Evolutionary conservation across 2,113 vertebrate genomes (phyloP), one percentile per base, ranked within the genome.

Genomic region (Hippocampus zosterae): DNA sequence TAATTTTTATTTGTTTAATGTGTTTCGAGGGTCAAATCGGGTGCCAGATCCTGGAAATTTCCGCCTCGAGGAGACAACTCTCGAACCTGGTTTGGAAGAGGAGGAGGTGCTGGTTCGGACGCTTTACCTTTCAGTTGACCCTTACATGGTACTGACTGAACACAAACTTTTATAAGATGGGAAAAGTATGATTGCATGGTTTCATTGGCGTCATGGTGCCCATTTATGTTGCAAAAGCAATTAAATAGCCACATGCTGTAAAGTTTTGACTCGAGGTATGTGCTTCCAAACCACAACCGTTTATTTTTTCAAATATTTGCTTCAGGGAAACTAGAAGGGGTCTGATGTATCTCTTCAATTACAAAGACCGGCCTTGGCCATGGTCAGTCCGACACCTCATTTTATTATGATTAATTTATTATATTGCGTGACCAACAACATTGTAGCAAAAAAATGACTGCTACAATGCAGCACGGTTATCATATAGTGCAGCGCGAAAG

Each of bases 61-160:
- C 82, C 87, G 81, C 8, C 61, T 94, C 57, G 95, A 97, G 70
- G 90, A 94, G 71, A 78, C 74, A n/a, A 88, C 59, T 44, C 81
- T 97, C 65, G 42, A 85, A 19, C 84, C 90, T 63, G 89, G 76
- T 0, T 71, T 96, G 67, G 82, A 80, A 33, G 89, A 83, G 0
- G 96, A 94, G 57, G 92, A 98, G 68, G 93, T 95, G 29, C 81
- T 87, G 61, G 92, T 94, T 72, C 90, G 88, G 87, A 97, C 96
- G 9, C 86, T 94, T n/a, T 96, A 92, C 83, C 94, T 98, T 11
- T 99, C 97, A 67, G 96, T 98, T 79, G 96, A 98, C 80, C 96
- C 97, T 18, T 99, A 98, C 83, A 98, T 98, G 96, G 96, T 99
- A 90, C 78, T 64, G 2, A 69, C 78, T 64, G 2, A 69, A 50